Percentiles rank a stretch among this genome's conserved stretches.
phyloP scores from a whole-genome alignment of 1,140 invertebrate genomes.

The Reticulitermes speratus region DNA sequence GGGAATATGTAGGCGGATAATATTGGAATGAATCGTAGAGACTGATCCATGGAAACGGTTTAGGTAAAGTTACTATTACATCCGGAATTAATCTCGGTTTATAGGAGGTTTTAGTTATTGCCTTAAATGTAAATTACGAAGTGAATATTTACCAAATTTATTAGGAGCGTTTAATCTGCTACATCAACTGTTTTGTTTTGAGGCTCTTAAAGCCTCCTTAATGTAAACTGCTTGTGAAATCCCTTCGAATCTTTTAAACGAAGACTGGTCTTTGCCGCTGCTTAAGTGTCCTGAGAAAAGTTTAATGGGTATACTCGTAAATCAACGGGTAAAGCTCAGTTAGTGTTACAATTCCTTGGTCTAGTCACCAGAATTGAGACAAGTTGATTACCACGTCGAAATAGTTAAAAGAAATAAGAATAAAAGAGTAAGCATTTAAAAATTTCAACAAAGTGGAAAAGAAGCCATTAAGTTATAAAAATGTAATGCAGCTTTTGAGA shows the following conservation, averaged over 20 bases:
- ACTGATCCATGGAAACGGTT: too few species aligned
- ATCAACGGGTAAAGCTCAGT: not conserved
- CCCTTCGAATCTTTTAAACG: not conserved
- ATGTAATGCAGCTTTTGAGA: not conserved
- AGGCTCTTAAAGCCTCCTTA: not conserved
- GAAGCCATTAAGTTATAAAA: not conserved
- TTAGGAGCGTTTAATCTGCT: not conserved
- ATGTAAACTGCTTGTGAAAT: conserved; percentile 17
- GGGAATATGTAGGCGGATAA: too few species aligned
- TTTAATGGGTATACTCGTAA: not conserved
- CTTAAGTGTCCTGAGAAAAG: not conserved
- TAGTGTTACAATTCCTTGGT: not conserved
- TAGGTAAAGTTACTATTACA: too few species aligned
- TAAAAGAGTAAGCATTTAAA: not conserved
- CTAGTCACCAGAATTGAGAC: not conserved
- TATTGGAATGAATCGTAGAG: too few species aligned
- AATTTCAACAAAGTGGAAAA: not conserved
- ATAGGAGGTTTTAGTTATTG: not conserved
- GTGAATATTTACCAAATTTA: not conserved
- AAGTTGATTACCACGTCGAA: not conserved
- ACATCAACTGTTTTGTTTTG: conserved; percentile 12
- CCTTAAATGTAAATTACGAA: not conserved
- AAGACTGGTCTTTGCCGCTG: not conserved
- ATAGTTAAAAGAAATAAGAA: not conserved
- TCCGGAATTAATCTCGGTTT: not conserved